Evolutionary conservation across 2,797 vertebrate species (phyloP).

Genomic region (Moxostoma hubbsi): DNA sequence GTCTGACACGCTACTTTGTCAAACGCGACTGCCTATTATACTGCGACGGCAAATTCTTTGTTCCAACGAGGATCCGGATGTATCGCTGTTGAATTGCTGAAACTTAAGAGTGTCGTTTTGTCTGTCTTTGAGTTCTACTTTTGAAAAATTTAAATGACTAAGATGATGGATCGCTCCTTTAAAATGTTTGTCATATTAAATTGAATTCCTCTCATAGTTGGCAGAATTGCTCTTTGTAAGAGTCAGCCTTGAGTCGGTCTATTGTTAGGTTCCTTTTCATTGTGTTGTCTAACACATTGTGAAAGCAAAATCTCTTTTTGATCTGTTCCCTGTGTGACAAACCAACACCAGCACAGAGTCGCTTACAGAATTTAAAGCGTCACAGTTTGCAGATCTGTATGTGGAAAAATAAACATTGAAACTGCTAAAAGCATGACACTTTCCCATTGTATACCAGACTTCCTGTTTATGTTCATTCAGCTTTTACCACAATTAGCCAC

Average conservation of each 20-base stretch:
- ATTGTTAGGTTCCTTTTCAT: slow-evolving; percentile 58
- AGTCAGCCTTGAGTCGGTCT: slow-evolving; percentile 40
- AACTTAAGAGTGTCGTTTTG: slow-evolving; percentile 43
- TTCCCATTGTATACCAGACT: neutral
- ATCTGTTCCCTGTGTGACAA: slow-evolving; percentile 31
- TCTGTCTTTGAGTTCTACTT: slow-evolving; percentile 51
- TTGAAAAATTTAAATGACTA: slow-evolving; percentile 53
- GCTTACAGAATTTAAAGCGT: slow-evolving; percentile 4
- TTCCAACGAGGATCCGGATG: slow-evolving; percentile 38
- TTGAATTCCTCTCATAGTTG: slow-evolving; percentile 58
- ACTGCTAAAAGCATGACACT: neutral
- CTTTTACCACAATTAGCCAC: neutral
- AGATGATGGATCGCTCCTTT: slow-evolving; percentile 61
- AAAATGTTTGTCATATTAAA: slow-evolving; percentile 62
- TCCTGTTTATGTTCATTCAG: neutral
- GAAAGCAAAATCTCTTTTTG: slow-evolving; percentile 37
- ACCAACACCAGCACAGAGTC: slow-evolving; percentile 19
- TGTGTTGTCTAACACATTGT: slow-evolving; percentile 40
- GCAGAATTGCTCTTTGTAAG: slow-evolving; percentile 49
- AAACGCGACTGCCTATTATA: slow-evolving; percentile 38
- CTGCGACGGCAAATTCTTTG: slow-evolving; percentile 44
- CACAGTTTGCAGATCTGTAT: neutral
- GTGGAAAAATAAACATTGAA: neutral
- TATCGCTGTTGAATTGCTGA: slow-evolving; percentile 48
- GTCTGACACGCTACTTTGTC: slow-evolving; percentile 52